These are phyloP conservation scores for Machimus atricapillus DNA, from an alignment of 2,888 invertebrate genomes.

Conservation along the genomic window DNA sequence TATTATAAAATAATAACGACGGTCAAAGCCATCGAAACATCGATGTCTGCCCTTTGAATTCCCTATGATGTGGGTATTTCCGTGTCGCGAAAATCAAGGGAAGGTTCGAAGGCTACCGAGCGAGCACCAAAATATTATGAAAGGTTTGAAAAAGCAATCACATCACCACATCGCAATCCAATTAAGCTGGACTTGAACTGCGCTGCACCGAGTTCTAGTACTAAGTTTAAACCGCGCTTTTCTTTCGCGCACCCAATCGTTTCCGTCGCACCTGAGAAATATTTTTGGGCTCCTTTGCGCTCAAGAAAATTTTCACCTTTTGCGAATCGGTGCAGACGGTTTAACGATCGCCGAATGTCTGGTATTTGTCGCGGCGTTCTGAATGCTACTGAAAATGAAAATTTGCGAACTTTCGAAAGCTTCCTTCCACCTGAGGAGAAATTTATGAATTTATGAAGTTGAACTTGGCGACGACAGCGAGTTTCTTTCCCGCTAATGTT, in stretches of 20 bases:
- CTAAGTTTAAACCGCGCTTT: not conserved
- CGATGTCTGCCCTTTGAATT: not conserved
- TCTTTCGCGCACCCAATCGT: not conserved
- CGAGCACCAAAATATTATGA: slow-evolving; percentile 23
- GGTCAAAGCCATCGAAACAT: not conserved
- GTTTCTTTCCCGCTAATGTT: not conserved
- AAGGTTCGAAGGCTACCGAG: not conserved
- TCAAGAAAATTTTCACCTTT: not conserved
- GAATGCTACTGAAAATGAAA: slow-evolving; percentile 11
- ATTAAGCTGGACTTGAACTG: slow-evolving; percentile 2
- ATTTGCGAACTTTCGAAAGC: slow-evolving; percentile 17
- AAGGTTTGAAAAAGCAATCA: slow-evolving; percentile 6
- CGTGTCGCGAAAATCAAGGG: not conserved
- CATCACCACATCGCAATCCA: slow-evolving; percentile 17
- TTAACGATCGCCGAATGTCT: slow-evolving; percentile 13
- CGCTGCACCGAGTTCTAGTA: not conserved
- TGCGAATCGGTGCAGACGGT: not conserved
- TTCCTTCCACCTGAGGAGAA: not conserved
- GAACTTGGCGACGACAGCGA: not conserved
- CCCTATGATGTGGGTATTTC: not conserved
- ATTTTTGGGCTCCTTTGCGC: not conserved
- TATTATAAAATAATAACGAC: not conserved
- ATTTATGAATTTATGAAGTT: slow-evolving; percentile 31
- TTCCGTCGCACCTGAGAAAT: not conserved
- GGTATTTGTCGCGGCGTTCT: not conserved